A percentile compares a stretch with the other conserved stretches of the same genome.
phyloP scores from a whole-genome alignment of 2,888 invertebrate genomes.

The Dryadula phaetusa region DNA sequence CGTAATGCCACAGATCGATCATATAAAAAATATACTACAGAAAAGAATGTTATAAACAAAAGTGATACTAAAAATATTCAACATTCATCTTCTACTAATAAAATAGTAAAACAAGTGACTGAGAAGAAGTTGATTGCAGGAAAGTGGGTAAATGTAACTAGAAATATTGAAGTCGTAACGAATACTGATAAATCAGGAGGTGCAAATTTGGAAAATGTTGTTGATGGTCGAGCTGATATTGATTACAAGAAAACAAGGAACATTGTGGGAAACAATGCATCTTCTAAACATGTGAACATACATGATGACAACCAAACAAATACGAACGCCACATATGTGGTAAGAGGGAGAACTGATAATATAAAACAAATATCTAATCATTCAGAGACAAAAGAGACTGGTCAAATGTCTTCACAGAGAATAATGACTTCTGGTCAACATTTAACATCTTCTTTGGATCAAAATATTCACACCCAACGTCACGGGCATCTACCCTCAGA shows the following conservation, averaged over 20 bases:
- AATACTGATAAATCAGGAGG: slow-evolving; percentile 52
- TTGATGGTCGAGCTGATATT: slow-evolving; percentile 39
- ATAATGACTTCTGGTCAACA: slow-evolving; percentile 57
- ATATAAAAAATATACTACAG: slow-evolving; percentile 56
- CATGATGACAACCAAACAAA: slow-evolving; percentile 34
- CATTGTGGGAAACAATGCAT: slow-evolving; percentile 31
- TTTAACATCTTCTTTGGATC: slow-evolving; percentile 54
- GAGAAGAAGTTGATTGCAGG: slow-evolving; percentile 82
- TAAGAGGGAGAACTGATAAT: slow-evolving; percentile 43
- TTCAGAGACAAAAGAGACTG: slow-evolving; percentile 39
- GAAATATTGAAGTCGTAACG: slow-evolving; percentile 88
- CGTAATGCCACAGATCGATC: slow-evolving; percentile 57
- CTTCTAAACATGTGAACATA: slow-evolving; percentile 32
- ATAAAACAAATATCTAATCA: slow-evolving; percentile 40
- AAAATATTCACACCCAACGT: slow-evolving; percentile 50
- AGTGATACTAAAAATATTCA: slow-evolving; percentile 62
- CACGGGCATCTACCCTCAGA: slow-evolving; percentile 50
- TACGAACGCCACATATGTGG: slow-evolving; percentile 47
- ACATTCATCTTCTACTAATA: slow-evolving; percentile 72
- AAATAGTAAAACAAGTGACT: slow-evolving; percentile 82
- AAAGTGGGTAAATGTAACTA: slow-evolving; percentile 80
- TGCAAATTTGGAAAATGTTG: slow-evolving; percentile 31
- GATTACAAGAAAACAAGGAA: slow-evolving; percentile 35
- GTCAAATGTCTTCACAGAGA: slow-evolving; percentile 54
- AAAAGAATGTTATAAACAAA: slow-evolving; percentile 61